A percentile compares a stretch with the other conserved stretches of the same genome.
Conservation (phyloP, 1,140 invertebrate species). For the Oscheius sp. region DNA sequence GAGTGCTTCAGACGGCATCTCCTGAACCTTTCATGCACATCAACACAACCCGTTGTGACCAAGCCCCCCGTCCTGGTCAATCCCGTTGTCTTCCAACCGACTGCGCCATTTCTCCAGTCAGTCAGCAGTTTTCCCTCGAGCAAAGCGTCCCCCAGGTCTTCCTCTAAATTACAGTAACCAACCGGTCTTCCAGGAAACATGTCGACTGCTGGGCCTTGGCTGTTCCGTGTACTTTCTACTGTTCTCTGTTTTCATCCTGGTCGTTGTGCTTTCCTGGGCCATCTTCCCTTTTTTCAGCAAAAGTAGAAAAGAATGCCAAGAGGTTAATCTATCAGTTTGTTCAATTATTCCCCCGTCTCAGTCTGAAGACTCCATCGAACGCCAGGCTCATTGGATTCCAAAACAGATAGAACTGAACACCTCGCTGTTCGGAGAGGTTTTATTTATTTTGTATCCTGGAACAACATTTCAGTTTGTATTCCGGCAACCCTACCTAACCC, state of each 20-base stretch:
- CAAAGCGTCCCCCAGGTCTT: neutral
- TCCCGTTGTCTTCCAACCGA: neutral
- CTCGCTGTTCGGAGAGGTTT: neutral
- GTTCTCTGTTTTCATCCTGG: neutral
- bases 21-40: neutral
- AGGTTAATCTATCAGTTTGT: too few species aligned
- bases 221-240: neutral
- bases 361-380: neutral
- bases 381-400: neutral
- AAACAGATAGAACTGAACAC: neutral
- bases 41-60: neutral
- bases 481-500: neutral
- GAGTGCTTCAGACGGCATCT: too few species aligned
- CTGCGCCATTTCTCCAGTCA: neutral
- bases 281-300: neutral
- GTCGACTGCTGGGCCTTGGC: neutral
- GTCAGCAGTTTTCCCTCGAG: neutral
- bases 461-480: slow-evolving; percentile 4
- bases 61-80: neutral
- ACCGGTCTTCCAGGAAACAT: neutral
- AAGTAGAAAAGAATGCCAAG: neutral
- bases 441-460: neutral
- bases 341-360: neutral
- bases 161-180: neutral
- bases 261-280: neutral